Evolutionary conservation across 2,888 invertebrate genomes (phyloP).

Genomic region (Eurytoma californica): DNA sequence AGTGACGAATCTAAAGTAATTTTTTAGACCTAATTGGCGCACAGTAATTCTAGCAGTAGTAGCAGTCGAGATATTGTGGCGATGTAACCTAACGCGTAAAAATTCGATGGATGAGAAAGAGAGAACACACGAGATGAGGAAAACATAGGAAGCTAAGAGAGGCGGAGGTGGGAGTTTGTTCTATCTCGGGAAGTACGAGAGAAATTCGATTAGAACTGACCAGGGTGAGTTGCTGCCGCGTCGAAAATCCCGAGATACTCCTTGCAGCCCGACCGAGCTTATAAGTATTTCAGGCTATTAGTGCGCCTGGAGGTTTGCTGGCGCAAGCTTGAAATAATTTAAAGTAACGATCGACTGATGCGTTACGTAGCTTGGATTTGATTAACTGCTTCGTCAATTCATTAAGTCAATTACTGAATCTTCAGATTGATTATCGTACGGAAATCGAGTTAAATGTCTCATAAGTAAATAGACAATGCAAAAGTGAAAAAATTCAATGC

Average conservation of each 20-base stretch:
- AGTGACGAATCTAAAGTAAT: too few relatives aligned
- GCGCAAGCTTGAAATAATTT: slow-evolving; percentile 9
- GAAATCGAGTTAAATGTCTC: too few relatives aligned
- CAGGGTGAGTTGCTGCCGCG: background rate
- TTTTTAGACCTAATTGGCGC: too few relatives aligned
- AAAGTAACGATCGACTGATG: slow-evolving; percentile 6
- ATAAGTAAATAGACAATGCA: too few relatives aligned
- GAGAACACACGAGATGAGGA: background rate
- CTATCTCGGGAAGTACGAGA: slow-evolving; percentile 1
- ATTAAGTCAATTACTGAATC: too few relatives aligned
- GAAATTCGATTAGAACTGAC: slow-evolving; percentile 20
- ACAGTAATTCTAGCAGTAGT: too few relatives aligned
- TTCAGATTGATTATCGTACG: too few relatives aligned
- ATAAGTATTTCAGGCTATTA: slow-evolving; percentile 46
- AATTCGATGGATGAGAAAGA: background rate
- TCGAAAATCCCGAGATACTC: slow-evolving; percentile 30
- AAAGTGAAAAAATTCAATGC: too few relatives aligned
- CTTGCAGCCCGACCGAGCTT: slow-evolving; percentile 1
- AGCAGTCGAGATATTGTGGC: too few relatives aligned
- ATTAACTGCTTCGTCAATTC: background rate
- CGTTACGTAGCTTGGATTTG: background rate
- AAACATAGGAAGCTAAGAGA: background rate
- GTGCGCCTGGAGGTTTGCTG: background rate
- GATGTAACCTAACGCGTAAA: background rate
- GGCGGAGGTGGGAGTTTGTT: background rate